Evolutionary conservation across 2,888 invertebrate genomes (phyloP).

Genomic region (Bimastos eiseni): DNA sequence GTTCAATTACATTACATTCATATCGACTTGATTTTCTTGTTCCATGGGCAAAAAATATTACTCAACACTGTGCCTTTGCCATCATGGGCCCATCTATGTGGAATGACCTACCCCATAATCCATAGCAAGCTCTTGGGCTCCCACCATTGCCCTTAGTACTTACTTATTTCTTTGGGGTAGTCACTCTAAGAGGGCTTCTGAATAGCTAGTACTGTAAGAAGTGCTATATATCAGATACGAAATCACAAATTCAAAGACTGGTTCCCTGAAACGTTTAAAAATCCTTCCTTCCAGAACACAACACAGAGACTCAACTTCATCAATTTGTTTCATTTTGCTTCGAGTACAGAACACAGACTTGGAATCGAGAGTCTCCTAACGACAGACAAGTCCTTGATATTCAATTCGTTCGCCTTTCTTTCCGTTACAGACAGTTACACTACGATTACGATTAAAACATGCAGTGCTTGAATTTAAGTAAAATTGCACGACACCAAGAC

Average conservation of each 20-base stretch:
- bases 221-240: no score
- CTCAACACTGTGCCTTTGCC: no score
- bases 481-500: neutral
- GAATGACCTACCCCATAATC: no score
- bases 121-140: no score
- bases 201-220: no score
- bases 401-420: neutral
- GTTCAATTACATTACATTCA: no score
- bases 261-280: neutral
- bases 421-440: neutral
- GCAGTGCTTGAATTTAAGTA: neutral
- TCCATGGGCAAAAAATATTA: no score
- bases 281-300: neutral
- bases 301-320: neutral
- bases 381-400: neutral
- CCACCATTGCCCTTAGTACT: no score
- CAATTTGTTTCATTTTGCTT: neutral
- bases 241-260: neutral
- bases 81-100: no score
- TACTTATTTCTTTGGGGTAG: no score
- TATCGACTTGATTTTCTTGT: no score
- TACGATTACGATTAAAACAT: neutral
- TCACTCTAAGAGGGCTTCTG: no score
- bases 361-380: neutral
- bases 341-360: neutral